Evolutionary conservation across 2,113 vertebrate species (phyloP), one percentile per base, ranked within the genome.

Genomic region (Chionomys nivalis): DNA sequence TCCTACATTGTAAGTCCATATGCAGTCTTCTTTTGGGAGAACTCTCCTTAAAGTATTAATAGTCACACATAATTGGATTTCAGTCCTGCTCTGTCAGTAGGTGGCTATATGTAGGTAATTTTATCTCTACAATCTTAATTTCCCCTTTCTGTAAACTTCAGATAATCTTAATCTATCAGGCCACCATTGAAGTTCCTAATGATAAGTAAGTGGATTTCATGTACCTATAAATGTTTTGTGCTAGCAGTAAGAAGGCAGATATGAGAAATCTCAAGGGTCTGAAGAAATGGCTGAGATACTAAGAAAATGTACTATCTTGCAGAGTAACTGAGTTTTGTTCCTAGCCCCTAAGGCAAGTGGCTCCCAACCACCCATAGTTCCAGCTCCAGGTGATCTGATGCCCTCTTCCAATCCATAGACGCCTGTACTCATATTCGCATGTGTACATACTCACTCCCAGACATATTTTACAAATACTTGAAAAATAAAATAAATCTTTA

Each of bases 91-190:
- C 33, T 24, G 90, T 81, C 23, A 90, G 6, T 52, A 75, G 39
- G 7, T 87, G 26, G 23, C 7, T 31, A 5, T 76, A 65, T 16
- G 12, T 82, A 58, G 95, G 10, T 91, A 68, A 92, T 3, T 95
- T 82, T 86, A 61, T 70, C 49, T 92, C 55, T 86, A 66, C 21
- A 19, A 95, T 10, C 47, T 24, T 95, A 42, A 92, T 36, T 94
- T 96, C 65, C 8, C 21, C 49, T 19, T 97, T 92, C 13, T 77
- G 7, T 19, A 94, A 95, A 92, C 19, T 87, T 70, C 95, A 93
- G 10, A 78, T n/a, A n/a, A n/a, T n/a, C n/a, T n/a, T 88, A 76
- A 44, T 52, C 75, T 78, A 91, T 10, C 73, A 77, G 49, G 5
- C 49, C 61, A 12, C 63, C 73, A 58, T 1, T 70, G 36, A 87